Evolutionary conservation across 2,797 vertebrate species (phyloP), one percentile per base, ranked within the genome.

Genomic region (Cyclura pinguis): DNA sequence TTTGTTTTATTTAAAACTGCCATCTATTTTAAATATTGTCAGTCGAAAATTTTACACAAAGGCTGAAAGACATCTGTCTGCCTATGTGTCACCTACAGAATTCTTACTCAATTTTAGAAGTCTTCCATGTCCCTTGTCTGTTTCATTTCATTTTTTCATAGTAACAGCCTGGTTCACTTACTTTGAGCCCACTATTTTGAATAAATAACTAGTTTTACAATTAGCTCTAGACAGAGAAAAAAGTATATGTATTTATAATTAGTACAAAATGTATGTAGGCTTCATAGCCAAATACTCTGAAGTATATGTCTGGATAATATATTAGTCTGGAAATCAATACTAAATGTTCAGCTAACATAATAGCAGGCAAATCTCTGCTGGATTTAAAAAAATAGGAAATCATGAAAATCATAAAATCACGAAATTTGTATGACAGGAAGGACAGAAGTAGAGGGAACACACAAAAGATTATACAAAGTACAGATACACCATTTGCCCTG

Each of bases 91-190:
- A 24, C n/a, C 81, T 38, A 29, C 4, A 42, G 24, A 22, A 3
- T 14, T 22, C 6, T 13, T 0, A 0, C 2, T 73, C 0, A 1
- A 24, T 85, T 69, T 80, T 0, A 64, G 59, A 32, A 72, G 35
- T 42, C 2, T 1, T 14, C 20, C 13, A 74, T 38, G 24, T 20
- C n/a, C 80, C n/a, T 0, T 83, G 50, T 35, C 29, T 29, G 6
- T 80, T 32, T 80, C 27, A 20, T 29, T 52, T 82, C 6, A n/a
- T 81, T 35, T 27, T n/a, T 59, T 35, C 42, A 7, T 42, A 62
- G 57, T 22, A 59, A 20, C 18, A 82, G n/a, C n/a, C 9, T 35
- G n/a, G 18, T 18, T 59, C 55, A 35, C 55, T 82, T 82, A 32
- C 42, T 50, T 38, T 78, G 47, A 55, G 29, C 27, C 42, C 24